These are phyloP conservation scores for Podargus strigoides DNA, from an alignment of 2,797 vertebrate species.

Conservation along the genomic window DNA sequence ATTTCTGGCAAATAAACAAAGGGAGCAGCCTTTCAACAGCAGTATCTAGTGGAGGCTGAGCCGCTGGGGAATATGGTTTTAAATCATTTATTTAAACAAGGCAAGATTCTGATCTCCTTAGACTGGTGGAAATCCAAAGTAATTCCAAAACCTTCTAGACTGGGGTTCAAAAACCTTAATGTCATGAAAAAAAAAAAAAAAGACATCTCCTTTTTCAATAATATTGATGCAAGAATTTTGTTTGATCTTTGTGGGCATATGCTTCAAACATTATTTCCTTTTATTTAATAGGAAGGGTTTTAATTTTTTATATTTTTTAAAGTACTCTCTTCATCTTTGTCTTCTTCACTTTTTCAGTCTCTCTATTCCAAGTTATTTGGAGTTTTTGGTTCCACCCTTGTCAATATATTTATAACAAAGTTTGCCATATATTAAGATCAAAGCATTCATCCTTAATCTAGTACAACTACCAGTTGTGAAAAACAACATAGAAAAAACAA, in stretches of 20 bases:
- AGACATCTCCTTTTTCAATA: conserved; percentile 4
- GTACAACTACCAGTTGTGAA: background rate
- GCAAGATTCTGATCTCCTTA: conserved; percentile 41
- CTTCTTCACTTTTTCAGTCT: background rate
- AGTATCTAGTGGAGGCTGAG: conserved; percentile 19
- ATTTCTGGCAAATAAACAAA: conserved; percentile 60
- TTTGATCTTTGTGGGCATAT: conserved; percentile 37
- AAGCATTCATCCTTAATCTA: conserved; percentile 2
- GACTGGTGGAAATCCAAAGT: conserved; percentile 35
- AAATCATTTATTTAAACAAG: conserved; percentile 51
- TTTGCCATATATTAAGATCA: background rate
- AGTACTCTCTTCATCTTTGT: background rate
- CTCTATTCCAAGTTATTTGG: background rate
- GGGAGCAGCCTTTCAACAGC: conserved; percentile 50
- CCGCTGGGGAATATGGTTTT: conserved; percentile 16
- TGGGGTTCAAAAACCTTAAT: background rate
- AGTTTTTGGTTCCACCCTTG: background rate
- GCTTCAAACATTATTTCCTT: conserved; percentile 4
- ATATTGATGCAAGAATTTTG: conserved; percentile 31
- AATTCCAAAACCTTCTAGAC: conserved; percentile 27
- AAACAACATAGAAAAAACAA: background rate
- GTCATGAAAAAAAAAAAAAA: background rate
- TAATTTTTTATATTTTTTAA: background rate
- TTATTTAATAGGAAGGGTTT: background rate
- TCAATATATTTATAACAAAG: background rate